Base-by-base conservation (phyloP, 2,888 invertebrate species). In the Eristalis tenax region DNA sequence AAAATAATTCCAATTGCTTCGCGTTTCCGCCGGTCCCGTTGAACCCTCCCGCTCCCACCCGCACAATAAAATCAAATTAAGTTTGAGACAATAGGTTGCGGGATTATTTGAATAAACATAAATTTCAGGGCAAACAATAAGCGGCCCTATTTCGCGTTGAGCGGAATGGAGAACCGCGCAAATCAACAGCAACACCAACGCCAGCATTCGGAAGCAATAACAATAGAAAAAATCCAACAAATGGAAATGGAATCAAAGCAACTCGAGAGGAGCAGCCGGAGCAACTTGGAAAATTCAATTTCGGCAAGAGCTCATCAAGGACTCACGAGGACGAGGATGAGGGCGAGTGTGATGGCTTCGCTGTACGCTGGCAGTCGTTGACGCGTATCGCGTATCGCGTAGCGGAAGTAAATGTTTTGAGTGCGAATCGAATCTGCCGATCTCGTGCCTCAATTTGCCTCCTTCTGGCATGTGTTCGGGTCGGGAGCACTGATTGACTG, bases 61-160 rank as follows among this genome's bases (percentile, higher is more conserved):
- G 68, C 77, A 64, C 82, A 86, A 64, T 82, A 74, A 86, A 86
- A 86, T 86, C 82, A 86, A 86, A 86, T 86, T 86, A 86, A 86
- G 74, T 86, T 82, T 75, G 78, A 86, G 78, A 86, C 85, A 86
- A 82, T 82, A 77, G 85, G 82, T 77, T 77, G 81, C 78, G 64
- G 77, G 82, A 86, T 82, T 86, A 68, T 86, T 86, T 82, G 85
- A 82, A 86, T 74, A 82, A 82, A 78, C 85, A 78, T 65, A 77
- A 40, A 74, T 86, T 82, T 65, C 32, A 15, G 18, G 22, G 11
- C 26, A 32, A 59, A 81, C 76, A 76, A 84, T 76, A 81, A 81
- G 61, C 65, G 50, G 61, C 38, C 70, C 75, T 80, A 80, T 80
- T 84, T 38, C 66, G 75, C 66, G 71, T 38, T 56, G 71, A 63